phyloP scores from a whole-genome alignment of 2,888 invertebrate species.

The Pycnomerus fuliginosus region DNA sequence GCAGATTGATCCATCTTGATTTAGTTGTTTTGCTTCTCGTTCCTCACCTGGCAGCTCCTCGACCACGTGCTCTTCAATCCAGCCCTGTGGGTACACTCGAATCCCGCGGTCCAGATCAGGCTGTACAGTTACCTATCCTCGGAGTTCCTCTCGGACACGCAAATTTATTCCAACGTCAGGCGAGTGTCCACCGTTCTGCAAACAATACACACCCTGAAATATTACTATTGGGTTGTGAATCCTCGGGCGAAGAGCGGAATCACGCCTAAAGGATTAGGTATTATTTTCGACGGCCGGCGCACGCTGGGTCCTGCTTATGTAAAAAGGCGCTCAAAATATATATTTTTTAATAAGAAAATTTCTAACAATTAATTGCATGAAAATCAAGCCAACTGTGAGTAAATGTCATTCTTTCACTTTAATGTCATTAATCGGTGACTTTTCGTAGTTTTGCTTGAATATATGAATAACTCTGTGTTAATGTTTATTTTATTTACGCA shows the following conservation, averaged over 20 bases:
- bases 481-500: too few relatives aligned
- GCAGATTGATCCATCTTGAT: constrained; percentile 63
- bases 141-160: constrained; percentile 97
- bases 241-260: constrained; percentile 94
- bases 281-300: too few relatives aligned
- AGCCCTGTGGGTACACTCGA: constrained; percentile 97
- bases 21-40: constrained; percentile 88
- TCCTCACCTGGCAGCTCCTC: constrained; percentile 92
- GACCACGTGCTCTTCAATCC: constrained; percentile 99
- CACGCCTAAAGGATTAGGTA: constrained; percentile 91
- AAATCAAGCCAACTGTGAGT: too few relatives aligned
- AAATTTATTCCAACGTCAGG: constrained; percentile 95
- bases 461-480: too few relatives aligned
- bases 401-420: too few relatives aligned
- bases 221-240: constrained; percentile 98
- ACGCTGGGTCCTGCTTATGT: too few relatives aligned
- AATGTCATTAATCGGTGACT: too few relatives aligned
- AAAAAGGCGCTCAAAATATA: too few relatives aligned
- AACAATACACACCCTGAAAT: constrained; percentile 97
- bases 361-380: too few relatives aligned
- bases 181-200: constrained; percentile 96
- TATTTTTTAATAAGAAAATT: too few relatives aligned
- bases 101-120: constrained; percentile 90
- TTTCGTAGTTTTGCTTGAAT: too few relatives aligned
- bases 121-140: constrained; percentile 97